Evolutionary conservation across 1,140 invertebrate genomes (phyloP).

Genomic region (Brachionus manjavacas): DNA sequence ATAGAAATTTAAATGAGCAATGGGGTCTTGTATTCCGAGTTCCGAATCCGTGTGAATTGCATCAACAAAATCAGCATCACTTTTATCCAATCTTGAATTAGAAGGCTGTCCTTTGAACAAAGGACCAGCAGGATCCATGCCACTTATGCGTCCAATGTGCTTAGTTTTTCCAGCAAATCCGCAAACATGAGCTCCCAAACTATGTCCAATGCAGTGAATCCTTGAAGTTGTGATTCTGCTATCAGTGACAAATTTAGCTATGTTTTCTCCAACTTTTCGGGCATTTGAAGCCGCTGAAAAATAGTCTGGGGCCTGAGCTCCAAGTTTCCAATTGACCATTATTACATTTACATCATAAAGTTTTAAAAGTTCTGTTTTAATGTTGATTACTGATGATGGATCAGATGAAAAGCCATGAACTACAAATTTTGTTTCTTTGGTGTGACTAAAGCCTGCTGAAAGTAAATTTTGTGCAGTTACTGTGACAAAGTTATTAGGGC

Average conservation of each 20-base stretch:
- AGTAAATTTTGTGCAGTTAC: background rate
- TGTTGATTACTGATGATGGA: slow-evolving; percentile 44
- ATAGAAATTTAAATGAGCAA: slow-evolving; percentile 62
- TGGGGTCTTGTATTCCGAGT: slow-evolving; percentile 46
- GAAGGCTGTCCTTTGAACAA: background rate
- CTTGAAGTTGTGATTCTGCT: slow-evolving; percentile 42
- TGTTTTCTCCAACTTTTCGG: slow-evolving; percentile 72
- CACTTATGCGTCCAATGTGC: slow-evolving; percentile 71
- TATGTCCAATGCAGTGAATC: slow-evolving; percentile 79
- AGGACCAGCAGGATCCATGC: slow-evolving; percentile 47
- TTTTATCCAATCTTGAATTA: slow-evolving; percentile 69
- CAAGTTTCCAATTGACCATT: background rate
- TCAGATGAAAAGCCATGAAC: slow-evolving; percentile 17
- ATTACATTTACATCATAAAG: slow-evolving; percentile 36
- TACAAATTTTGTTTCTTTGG: slow-evolving; percentile 27
- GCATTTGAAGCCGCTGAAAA: slow-evolving; percentile 68
- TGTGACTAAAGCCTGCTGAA: background rate
- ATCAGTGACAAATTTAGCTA: slow-evolving; percentile 63
- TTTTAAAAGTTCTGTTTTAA: slow-evolving; percentile 47
- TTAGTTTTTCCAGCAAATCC: slow-evolving; percentile 82
- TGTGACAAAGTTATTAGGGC: background rate
- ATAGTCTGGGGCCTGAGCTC: slow-evolving; percentile 56
- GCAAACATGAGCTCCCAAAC: slow-evolving; percentile 65
- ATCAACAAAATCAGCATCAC: slow-evolving; percentile 82
- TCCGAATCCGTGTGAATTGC: slow-evolving; percentile 86